Conservation (phyloP, 2,888 invertebrate genomes). For the Drosophila pseudotalamancana region DNA sequence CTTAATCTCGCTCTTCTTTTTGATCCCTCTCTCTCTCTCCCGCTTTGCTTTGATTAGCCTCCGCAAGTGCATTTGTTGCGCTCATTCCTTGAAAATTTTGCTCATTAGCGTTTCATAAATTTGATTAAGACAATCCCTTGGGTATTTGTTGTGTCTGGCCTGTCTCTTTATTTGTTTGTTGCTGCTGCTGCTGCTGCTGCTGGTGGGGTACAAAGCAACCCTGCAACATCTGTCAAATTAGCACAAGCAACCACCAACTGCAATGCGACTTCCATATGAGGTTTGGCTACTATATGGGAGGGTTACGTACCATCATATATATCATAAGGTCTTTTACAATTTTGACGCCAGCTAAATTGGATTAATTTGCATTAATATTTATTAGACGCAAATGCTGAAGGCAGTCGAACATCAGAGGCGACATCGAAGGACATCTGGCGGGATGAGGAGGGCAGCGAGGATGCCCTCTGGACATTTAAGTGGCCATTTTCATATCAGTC, state of each 20-base stretch:
- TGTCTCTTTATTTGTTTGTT: conserved; percentile 30
- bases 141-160: conserved; percentile 52
- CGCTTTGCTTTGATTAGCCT: conserved; percentile 47
- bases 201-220: conserved; percentile 41
- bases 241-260: conserved; percentile 64
- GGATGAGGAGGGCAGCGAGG: conserved; percentile 3
- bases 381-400: conserved; percentile 72
- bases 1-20: conserved; percentile 49
- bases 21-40: not conserved
- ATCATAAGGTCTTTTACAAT: conserved; percentile 75
- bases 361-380: conserved; percentile 78
- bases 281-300: conserved; percentile 3
- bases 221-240: conserved; percentile 73
- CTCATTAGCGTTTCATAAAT: conserved; percentile 78
- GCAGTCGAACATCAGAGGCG: conserved; percentile 44
- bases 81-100: conserved; percentile 57
- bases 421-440: conserved; percentile 16
- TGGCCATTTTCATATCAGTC: conserved; percentile 69
- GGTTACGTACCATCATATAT: conserved; percentile 38
- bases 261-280: conserved; percentile 25
- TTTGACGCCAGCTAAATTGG: conserved; percentile 76
- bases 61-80: conserved; percentile 38
- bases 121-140: conserved; percentile 76
- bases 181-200: conserved; percentile 2
- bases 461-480: conserved; percentile 69